These are phyloP conservation scores for Scaptodrosophila latifasciaeformis DNA, from an alignment of 2,888 invertebrate species.

Conservation along the genomic window DNA sequence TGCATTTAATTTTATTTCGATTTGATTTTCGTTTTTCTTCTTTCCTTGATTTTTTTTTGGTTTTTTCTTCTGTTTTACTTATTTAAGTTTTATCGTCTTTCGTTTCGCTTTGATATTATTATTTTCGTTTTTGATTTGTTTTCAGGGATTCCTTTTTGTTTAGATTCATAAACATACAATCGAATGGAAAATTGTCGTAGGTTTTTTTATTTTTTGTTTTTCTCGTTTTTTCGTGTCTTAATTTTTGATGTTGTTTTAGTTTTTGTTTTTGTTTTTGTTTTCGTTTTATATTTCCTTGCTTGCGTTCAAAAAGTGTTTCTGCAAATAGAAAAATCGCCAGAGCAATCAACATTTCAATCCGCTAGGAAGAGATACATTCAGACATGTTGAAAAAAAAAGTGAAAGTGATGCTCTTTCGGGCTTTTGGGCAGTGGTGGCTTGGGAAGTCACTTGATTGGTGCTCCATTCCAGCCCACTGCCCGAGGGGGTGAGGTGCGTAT, in stretches of 20 bases:
- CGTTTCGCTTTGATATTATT: conserved; percentile 22
- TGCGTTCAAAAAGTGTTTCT: conserved; percentile 73
- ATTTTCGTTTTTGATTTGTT: conserved; percentile 25
- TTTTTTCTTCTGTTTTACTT: conserved; percentile 25
- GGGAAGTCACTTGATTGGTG: conserved; percentile 64
- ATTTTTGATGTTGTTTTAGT: conserved; percentile 21
- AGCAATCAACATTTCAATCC: conserved; percentile 19
- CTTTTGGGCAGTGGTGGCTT: conserved; percentile 46
- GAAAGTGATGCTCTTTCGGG: conserved; percentile 55
- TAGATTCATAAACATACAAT: too few species aligned
- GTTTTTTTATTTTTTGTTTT: conserved; percentile 30
- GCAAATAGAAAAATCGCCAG: conserved; percentile 44
- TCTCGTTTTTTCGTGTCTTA: conserved; percentile 37
- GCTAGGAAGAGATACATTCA: not conserved
- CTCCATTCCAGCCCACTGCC: conserved; percentile 28
- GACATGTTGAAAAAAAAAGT: conserved; percentile 35
- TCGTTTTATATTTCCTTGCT: conserved; percentile 67
- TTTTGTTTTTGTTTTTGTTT: conserved; percentile 33
- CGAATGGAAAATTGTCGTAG: too few species aligned
- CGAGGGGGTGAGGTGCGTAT: conserved; percentile 29
- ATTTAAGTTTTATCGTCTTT: conserved; percentile 23
- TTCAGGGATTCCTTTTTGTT: conserved; percentile 25
- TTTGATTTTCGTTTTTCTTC: conserved; percentile 45
- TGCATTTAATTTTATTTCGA: conserved; percentile 71
- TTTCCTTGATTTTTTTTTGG: conserved; percentile 26